Evolutionary conservation across 2,797 vertebrate genomes (phyloP).

Genomic region (Anguilla marmorata): DNA sequence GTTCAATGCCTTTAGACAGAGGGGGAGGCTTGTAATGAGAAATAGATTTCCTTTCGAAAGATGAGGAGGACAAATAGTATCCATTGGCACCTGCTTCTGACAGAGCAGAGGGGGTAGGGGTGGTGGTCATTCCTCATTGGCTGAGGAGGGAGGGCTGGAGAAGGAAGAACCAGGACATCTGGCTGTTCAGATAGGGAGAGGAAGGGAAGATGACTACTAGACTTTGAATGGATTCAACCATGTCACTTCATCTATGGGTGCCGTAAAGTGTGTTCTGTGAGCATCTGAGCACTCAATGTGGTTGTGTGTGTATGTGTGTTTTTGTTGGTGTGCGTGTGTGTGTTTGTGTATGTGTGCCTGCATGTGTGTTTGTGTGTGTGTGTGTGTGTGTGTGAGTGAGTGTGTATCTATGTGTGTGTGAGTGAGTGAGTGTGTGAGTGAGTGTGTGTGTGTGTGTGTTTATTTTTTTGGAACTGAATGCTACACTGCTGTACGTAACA

Average conservation of each 20-base stretch:
- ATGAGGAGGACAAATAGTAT: slow-evolving; percentile 18
- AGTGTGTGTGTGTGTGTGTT: not conserved
- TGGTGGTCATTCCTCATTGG: not conserved
- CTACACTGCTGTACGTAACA: slow-evolving; percentile 27
- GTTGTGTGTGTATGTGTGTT: too few relatives aligned
- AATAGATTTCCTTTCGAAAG: slow-evolving; percentile 40
- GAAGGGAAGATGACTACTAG: too few relatives aligned
- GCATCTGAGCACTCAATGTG: not conserved
- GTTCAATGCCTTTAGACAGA: not conserved
- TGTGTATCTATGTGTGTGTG: not conserved
- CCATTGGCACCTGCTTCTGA: slow-evolving; percentile 1
- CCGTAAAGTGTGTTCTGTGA: not conserved
- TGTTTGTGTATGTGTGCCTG: not conserved
- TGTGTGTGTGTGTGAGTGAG: not conserved
- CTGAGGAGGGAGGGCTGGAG: not conserved
- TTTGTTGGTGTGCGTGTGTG: not conserved
- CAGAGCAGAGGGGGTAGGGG: not conserved
- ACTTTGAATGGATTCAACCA: not conserved
- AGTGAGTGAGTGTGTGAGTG: not conserved
- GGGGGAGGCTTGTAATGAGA: slow-evolving; percentile 38
- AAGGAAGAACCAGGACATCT: not conserved
- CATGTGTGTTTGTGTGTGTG: not conserved
- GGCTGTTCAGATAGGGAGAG: not conserved
- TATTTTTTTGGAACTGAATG: not conserved
- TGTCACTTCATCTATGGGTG: not conserved